A percentile compares a stretch with the other conserved stretches of the same genome.
These are phyloP conservation scores for Percopsis omiscomaycus DNA, from an alignment of 2,797 vertebrate species.

Conservation along the genomic window DNA sequence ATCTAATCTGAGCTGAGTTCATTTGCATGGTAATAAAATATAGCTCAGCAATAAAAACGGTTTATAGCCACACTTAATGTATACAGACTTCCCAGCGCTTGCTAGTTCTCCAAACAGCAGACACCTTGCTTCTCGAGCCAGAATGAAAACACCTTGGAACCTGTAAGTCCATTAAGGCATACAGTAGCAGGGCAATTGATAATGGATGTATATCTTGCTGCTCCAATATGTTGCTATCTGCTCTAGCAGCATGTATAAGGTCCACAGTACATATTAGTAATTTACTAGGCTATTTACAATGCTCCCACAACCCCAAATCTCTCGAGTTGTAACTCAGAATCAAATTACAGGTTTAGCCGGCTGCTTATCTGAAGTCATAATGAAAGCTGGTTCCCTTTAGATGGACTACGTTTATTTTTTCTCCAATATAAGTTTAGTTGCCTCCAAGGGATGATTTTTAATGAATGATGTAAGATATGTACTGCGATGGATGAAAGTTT, in stretches of 20 bases:
- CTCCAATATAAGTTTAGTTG: constrained; percentile 39
- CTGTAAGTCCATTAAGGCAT: constrained; percentile 55
- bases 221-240: constrained; percentile 58
- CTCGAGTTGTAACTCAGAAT: constrained; percentile 59
- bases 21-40: no score
- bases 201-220: constrained; percentile 66
- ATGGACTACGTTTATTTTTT: constrained; percentile 42
- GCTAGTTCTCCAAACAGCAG: background rate
- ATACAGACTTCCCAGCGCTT: no score
- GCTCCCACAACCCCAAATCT: constrained; percentile 40
- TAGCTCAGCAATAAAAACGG: no score
- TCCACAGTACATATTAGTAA: constrained; percentile 63
- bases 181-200: constrained; percentile 53
- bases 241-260: constrained; percentile 54
- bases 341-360: constrained; percentile 56
- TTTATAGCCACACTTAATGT: no score
- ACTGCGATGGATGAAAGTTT: constrained; percentile 24
- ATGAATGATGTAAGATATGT: constrained; percentile 28
- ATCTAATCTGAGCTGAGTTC: no score
- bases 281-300: constrained; percentile 70
- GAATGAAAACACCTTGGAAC: constrained; percentile 37
- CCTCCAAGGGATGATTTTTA: constrained; percentile 31
- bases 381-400: constrained; percentile 56
- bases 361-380: constrained; percentile 61
- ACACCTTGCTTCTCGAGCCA: background rate